Base-by-base conservation (phyloP, 1,140 invertebrate species). In the Oreohelix idahoensis region DNA sequence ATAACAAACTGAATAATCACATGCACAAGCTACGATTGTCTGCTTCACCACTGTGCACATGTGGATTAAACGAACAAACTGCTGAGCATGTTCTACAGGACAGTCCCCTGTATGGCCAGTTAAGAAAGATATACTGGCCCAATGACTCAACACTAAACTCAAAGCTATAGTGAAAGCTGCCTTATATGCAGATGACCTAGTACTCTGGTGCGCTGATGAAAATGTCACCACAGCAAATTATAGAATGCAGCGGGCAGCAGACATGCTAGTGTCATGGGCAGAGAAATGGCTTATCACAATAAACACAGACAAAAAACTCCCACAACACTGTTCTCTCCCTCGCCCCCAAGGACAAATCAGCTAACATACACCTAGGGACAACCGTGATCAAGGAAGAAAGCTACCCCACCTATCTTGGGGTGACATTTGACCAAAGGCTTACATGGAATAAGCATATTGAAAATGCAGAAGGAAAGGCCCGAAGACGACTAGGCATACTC, bases 141-240 rank as follows among this genome's bases (percentile, higher is more conserved):
- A 8, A 45, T 15, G 15, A 45, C 42, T 8, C 42, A 45, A 45
- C 42, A 45, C 42, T 45, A 45, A 5, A 45, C 15, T 45, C 42
- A 45, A 45, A 45, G 15, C 42, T 45, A 45, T 15, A 45, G 51
- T 58, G 17, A 17, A 58, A 4, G 17, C 15, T 4, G 69, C 80
- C 26, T n/a, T 83, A 23, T 85, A 81, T 63, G 81, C 83, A 71
- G 78, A 83, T 45, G 82, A 84, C 75, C 73, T 86, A 35, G 84
- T 83, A 36, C 66, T 84, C 38, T 86, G 79, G 79, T 84, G 80
- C 77, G 70, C 38, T 49, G 78, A 84, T 23, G 70, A 81, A 63
- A 8, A 63, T 42, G 26, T 58, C 39, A 74, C 80, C 4, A 53
- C 63, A 2, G 63, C 63, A 66, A 32, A 2, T n/a, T 2, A 32